Evolutionary conservation across 2,113 vertebrate species (phyloP).

Genomic region (Parus major): DNA sequence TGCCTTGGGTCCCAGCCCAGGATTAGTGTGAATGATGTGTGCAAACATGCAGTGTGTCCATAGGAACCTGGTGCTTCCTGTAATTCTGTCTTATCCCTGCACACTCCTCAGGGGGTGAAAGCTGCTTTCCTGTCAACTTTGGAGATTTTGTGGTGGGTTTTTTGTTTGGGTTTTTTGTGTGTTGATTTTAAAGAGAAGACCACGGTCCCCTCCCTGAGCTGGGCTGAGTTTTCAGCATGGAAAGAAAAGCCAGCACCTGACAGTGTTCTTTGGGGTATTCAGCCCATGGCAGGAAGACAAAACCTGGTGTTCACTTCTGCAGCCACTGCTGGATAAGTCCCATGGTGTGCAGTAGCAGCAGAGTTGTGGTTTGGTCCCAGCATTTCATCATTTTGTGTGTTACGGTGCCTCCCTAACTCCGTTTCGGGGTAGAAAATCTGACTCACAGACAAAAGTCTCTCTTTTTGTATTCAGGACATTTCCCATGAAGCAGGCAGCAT

Average conservation of each 20-base stretch:
- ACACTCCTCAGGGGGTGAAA: neutral
- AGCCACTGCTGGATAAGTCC: rapidly evolving
- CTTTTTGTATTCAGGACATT: neutral
- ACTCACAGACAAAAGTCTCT: neutral
- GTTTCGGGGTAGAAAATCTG: neutral
- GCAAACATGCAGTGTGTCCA: rapidly evolving
- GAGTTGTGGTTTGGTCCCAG: neutral
- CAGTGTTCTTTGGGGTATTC: neutral
- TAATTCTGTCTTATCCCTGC: neutral
- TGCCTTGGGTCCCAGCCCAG: neutral
- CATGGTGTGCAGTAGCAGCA: rapidly evolving
- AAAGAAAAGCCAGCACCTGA: neutral
- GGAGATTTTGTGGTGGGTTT: neutral
- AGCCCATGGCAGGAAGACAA: neutral
- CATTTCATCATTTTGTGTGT: neutral
- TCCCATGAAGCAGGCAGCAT: neutral
- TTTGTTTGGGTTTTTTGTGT: neutral
- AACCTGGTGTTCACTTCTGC: rapidly evolving
- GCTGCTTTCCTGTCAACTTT: neutral
- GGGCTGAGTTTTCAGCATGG: neutral
- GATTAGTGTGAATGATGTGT: neutral
- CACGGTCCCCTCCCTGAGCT: neutral
- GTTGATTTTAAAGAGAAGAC: neutral
- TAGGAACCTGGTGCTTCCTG: neutral
- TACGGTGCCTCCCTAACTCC: neutral